Base-by-base conservation (phyloP, 2,113 vertebrate genomes). In the Pseudorectes ferrugineus region DNA sequence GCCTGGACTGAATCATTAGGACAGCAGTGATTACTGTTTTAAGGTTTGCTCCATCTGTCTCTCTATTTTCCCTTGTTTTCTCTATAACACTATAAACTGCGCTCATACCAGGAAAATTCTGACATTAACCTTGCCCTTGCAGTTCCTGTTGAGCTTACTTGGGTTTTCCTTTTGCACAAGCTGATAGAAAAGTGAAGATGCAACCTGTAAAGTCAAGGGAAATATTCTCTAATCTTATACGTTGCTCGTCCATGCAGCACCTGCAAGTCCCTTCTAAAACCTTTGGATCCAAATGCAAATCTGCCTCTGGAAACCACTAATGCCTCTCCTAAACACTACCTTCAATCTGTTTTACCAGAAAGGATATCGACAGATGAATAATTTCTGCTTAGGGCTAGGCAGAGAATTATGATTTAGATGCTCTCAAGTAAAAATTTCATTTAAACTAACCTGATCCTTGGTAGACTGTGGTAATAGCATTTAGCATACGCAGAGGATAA, bases 1-100 rank as follows among this genome's bases (percentile, higher is more conserved):
- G 71, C 66, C 92, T 95, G 75, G 76, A 59, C 89, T 86, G 86
- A 79, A 85, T 96, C 88, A 75, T 24, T 66, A 91, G 88, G 81
- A 88, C 85, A 90, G 85, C 38, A 40, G 57, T 8, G 1, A 71
- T 67, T 8, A 1, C 40, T 74, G 51, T 8, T 90, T 77, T 74
- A 77, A 88, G 33, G 54, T 59, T 88, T 68, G 12, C 28, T 87
- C 67, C 59, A 33, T 54, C 42, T 77, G 18, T 36, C 28, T 81
- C 79, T 66, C 48, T 84, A 6, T 72, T 93, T 88, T 55, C 2
- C 28, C 35, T 75, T 14, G 2, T 54, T 87, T 35, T 45, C 22
- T 59, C 57, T 73, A 11, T 33, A 78, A 68, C 35, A 54, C 10
- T 33, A 43, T 43, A 51, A 90, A 9, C 31, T 77, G 28, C 6